Conservation (phyloP, 2,113 vertebrate genomes). For the Microtus montanus region DNA sequence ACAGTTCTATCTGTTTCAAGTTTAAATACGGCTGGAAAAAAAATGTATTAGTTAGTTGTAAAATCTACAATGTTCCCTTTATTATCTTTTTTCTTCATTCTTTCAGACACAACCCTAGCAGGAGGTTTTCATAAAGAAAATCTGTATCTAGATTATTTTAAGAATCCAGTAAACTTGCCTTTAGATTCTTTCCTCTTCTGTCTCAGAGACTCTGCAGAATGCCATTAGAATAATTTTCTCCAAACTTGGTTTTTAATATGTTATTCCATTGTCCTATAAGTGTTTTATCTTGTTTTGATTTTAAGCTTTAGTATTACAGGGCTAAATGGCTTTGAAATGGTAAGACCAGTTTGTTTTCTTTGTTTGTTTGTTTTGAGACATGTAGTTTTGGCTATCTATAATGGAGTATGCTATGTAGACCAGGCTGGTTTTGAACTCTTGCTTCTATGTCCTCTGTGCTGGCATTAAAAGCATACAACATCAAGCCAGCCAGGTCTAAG, state of each 20-base stretch:
- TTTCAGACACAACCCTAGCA: background rate
- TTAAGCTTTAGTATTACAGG: background rate
- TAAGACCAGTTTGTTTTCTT: background rate
- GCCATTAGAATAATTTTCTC: slow-evolving; percentile 16
- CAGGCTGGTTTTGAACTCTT: background rate
- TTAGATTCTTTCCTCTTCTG: background rate
- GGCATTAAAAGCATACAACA: background rate
- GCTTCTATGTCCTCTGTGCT: background rate
- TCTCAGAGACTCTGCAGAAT: background rate
- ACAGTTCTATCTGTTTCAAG: slow-evolving; percentile 86
- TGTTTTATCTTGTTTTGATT: background rate
- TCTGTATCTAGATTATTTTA: slow-evolving; percentile 25
- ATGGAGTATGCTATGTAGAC: background rate
- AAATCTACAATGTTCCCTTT: slow-evolving; percentile 45
- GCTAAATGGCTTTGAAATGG: slow-evolving; percentile 17
- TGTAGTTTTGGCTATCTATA: background rate
- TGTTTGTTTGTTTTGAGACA: background rate
- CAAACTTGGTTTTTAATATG: slow-evolving; percentile 13
- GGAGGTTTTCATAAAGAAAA: slow-evolving; percentile 50
- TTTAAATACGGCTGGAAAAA: slow-evolving; percentile 89
- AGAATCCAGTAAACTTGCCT: background rate
- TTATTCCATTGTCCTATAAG: background rate
- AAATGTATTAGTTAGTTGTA: slow-evolving; percentile 65
- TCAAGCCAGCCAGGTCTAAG: background rate
- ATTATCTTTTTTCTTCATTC: slow-evolving; percentile 46